Evolutionary conservation across 2,113 vertebrate genomes (phyloP).

Genomic region (Hemiscyllium ocellatum): DNA sequence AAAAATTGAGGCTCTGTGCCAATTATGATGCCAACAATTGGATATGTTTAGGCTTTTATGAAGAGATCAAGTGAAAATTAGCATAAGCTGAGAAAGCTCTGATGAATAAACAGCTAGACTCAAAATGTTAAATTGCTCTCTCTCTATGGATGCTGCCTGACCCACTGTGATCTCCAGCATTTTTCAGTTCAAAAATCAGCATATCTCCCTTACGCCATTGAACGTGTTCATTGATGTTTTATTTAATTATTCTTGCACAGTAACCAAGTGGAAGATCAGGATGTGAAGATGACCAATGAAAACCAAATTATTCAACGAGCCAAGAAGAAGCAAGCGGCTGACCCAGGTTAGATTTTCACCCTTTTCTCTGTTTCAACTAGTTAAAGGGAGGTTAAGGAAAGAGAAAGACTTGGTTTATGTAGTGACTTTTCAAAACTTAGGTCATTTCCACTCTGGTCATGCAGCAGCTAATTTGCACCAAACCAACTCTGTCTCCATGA

Average conservation of each 20-base stretch:
- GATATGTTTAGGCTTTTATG: not conserved
- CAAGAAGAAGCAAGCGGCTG: constrained; percentile 70
- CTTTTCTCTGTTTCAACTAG: not conserved
- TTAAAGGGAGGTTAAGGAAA: not conserved
- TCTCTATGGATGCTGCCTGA: no score
- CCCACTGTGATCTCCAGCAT: no score
- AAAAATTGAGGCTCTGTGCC: not conserved
- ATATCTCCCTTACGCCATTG: not conserved
- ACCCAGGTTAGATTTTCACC: constrained; percentile 67
- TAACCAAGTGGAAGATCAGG: constrained; percentile 81
- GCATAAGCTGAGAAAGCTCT: no score
- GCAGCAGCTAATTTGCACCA: no score
- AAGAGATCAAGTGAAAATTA: not conserved
- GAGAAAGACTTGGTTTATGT: no score
- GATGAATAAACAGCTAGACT: no score
- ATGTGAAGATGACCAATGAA: constrained; percentile 90
- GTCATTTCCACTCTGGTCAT: no score
- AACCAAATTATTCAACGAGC: constrained; percentile 74
- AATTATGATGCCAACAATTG: not conserved
- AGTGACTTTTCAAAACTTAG: no score
- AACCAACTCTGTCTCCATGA: no score
- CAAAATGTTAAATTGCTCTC: no score
- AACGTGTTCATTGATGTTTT: not conserved
- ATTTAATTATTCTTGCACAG: constrained; percentile 53
- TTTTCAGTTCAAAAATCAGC: not conserved